Conservation (phyloP, 2,888 invertebrate genomes). For the Sinohyriopsis cumingii region DNA sequence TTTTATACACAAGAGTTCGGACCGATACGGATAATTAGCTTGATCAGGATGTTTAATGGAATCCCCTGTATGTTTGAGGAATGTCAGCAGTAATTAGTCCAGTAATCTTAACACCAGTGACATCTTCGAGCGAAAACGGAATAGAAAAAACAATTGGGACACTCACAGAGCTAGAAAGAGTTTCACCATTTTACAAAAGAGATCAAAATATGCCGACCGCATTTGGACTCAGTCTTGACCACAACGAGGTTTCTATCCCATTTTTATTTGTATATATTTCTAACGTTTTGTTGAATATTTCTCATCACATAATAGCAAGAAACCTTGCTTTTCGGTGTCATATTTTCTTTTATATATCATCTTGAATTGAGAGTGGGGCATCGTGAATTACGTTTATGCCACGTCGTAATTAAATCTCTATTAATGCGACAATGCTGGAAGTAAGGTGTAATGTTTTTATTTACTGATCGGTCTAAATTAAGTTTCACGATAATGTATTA, state of each 20-base stretch:
- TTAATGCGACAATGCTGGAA: too few species aligned
- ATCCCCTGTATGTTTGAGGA: neutral
- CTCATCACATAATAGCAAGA: neutral
- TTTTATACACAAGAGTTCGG: too few species aligned
- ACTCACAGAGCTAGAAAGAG: slow-evolving; percentile 34
- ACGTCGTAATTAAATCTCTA: too few species aligned
- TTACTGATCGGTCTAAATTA: too few species aligned
- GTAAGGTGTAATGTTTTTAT: too few species aligned
- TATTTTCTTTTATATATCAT: too few species aligned
- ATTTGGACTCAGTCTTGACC: slow-evolving; percentile 37
- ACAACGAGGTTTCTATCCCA: slow-evolving; percentile 26
- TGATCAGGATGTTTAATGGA: too few species aligned
- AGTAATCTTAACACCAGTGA: slow-evolving; percentile 17
- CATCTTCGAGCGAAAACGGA: slow-evolving; percentile 32
- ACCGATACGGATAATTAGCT: too few species aligned
- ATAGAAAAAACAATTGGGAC: slow-evolving; percentile 28
- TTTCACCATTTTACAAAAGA: slow-evolving; percentile 42
- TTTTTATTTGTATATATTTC: slow-evolving; percentile 1
- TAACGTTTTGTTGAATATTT: slow-evolving; percentile 1
- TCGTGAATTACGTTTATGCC: too few species aligned
- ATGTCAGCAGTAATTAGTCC: slow-evolving; percentile 35
- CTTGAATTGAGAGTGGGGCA: too few species aligned
- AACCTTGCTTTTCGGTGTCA: too few species aligned
- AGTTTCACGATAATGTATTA: too few species aligned
- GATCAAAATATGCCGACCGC: slow-evolving; percentile 47